Evolutionary conservation across 2,888 invertebrate species (phyloP).

Genomic region (Pyrgus malvae): DNA sequence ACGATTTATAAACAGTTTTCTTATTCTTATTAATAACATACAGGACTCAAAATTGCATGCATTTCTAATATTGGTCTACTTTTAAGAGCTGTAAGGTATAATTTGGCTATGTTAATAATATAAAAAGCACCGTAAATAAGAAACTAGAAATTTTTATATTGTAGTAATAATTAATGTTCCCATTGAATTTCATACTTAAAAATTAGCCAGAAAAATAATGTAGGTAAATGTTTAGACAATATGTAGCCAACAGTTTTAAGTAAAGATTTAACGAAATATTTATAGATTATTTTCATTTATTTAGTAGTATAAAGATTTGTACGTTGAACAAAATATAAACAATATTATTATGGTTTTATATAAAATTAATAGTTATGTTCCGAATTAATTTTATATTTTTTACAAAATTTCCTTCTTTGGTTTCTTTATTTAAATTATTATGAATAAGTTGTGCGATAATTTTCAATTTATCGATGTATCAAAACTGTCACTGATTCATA

Average conservation of each 20-base stretch:
- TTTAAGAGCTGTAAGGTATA: neutral
- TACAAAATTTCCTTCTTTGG: too few species aligned
- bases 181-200: conserved; percentile 13
- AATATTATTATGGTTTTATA: too few species aligned
- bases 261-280: too few species aligned
- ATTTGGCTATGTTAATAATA: neutral
- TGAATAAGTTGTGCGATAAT: too few species aligned
- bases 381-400: too few species aligned
- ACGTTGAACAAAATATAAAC: too few species aligned
- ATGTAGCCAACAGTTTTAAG: neutral
- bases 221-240: conserved; percentile 1
- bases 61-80: conserved; percentile 7
- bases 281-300: too few species aligned
- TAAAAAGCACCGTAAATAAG: conserved; percentile 11
- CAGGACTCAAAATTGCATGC: conserved; percentile 18
- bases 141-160: conserved; percentile 17
- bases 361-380: too few species aligned
- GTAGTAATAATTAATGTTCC: conserved; percentile 21
- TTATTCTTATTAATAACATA: neutral
- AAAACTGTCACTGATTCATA: too few species aligned
- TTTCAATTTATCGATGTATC: too few species aligned
- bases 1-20: conserved; percentile 3
- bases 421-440: too few species aligned
- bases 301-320: too few species aligned
- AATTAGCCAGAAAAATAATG: conserved; percentile 22